Conservation (phyloP, 1,140 invertebrate genomes). For the Diplogasteroides magnus region DNA sequence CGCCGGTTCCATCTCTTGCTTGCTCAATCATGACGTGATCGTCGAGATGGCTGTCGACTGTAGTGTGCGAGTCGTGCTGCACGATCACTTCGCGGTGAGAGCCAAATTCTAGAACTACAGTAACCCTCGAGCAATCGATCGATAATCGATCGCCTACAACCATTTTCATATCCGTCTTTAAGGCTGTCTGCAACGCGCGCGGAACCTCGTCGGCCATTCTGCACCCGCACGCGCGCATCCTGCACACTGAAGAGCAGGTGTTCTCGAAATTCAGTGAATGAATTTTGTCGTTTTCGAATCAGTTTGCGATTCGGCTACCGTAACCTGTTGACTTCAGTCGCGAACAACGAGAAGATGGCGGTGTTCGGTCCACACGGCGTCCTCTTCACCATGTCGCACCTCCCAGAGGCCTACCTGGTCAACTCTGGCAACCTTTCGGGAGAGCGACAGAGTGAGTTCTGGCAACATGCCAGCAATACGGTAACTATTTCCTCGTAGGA, state of each 20-base stretch:
- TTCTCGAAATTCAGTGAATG: slow-evolving; percentile 11
- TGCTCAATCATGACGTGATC: slow-evolving; percentile 14
- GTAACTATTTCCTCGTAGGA: no score
- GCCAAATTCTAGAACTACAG: no score
- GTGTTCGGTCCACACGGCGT: slow-evolving; percentile 18
- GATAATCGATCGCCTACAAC: no score
- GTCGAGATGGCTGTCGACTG: slow-evolving; percentile 18
- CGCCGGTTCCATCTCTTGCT: slow-evolving; percentile 15
- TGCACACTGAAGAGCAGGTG: slow-evolving; percentile 17
- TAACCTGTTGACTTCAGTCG: not conserved
- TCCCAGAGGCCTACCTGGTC: slow-evolving; percentile 21
- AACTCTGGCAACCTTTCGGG: slow-evolving; percentile 5
- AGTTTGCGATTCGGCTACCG: no score
- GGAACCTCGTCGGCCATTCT: slow-evolving; percentile 15
- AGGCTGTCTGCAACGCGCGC: slow-evolving; percentile 14
- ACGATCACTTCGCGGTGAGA: slow-evolving; percentile 11
- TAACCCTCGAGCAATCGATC: no score
- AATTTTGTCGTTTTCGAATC: no score
- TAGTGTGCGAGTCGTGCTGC: slow-evolving; percentile 22
- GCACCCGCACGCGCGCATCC: slow-evolving; percentile 18
- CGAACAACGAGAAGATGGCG: slow-evolving; percentile 21
- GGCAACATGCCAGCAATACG: no score
- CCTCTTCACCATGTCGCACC: slow-evolving; percentile 26
- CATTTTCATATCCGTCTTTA: no score
- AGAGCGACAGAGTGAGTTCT: no score